Evolutionary conservation across 1,140 invertebrate species (phyloP), one percentile per base, ranked within the genome.

Genomic region (Coenobita brevimanus): DNA sequence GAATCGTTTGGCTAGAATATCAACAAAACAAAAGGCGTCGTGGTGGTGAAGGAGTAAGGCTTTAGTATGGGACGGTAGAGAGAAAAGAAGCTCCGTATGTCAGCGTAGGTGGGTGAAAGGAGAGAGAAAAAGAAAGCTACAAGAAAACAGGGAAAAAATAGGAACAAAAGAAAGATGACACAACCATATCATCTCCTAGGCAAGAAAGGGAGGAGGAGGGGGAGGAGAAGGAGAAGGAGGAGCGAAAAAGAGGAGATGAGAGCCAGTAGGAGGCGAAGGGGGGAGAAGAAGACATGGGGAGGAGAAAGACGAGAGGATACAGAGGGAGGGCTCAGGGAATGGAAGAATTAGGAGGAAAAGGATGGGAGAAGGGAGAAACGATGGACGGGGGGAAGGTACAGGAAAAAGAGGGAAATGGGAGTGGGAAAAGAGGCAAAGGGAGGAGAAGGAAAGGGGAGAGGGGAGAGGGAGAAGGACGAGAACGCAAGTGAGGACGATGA

Each of bases 391-490:
- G 15, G n/a, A 38, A 38, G 36, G 67, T 30, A 71, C 33, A 38
- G 67, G 67, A 71, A 30, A 71, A 38, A 3, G 67, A 71, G 36
- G 67, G 67, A 30, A 21, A 17, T 71, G 67, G 36, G 21, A 71
- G 41, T 10, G 67, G 17, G 27, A 38, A 33, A 17, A 41, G 30
- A 30, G n/a, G 73, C 41, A n/a, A 24, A 76, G 38, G 73, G 50
- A 43, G 73, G 50, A 43, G 73, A 76, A 43, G 73, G 41, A 38
- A 43, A 76, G 73, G 73, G 50, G 73, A 43, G 50, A n/a, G 73
- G 50, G 73, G 73, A 76, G 73, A 43, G 50, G 73, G 73, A 76
- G 73, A 43, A 76, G 73, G 73, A 76, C 15, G 73, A 41, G 38
- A n/a, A 46, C 36, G 38, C 41, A 43, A 43, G 50, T 36, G 73